Evolutionary conservation across 2,888 invertebrate species (phyloP), one percentile per base, ranked within the genome.

Genomic region (Tetrapedia diversipes): DNA sequence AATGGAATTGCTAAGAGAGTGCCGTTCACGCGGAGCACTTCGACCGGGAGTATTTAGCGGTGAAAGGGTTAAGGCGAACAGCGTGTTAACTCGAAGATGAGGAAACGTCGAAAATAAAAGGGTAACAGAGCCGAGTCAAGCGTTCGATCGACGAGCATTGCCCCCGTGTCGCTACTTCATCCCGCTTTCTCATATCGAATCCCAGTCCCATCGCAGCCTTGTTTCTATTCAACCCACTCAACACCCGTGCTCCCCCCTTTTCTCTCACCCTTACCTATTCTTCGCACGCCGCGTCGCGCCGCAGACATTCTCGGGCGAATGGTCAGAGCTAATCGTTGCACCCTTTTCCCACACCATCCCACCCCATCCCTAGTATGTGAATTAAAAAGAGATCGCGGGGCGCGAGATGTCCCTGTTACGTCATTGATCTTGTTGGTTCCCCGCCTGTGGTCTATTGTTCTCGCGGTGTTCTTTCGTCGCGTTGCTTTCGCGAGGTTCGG

Each of bases 341-440:
- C 19, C n/a, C 3, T 10, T 22, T n/a, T n/a, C n/a, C n/a, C n/a
- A n/a, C n/a, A n/a, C n/a, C n/a, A n/a, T n/a, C n/a, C n/a, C n/a
- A n/a, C 43, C 45, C 14, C 7, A 7, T 22, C 32, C 14, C 1
- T 32, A 16, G 22, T 7, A 10, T 2, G 11, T 11, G 45, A 61
- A 66, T 68, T 56, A 57, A 63, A 66, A 53, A 66, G 29, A 39
- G 34, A 32, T 39, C 27, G 61, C 29, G 37, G 29, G n/a, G 34
- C 24, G 60, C 54, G 70, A 39, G 22, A 29, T 37, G 32, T 19
- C 39, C 51, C 24, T 14, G 49, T 47, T 43, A 27, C 76, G 41
- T 37, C 61, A 43, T 61, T 63, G 71, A 76, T 66, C 71, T 71
- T 71, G 71, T n/a, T 56, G 45, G 43, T 29, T 61, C 49, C 39